Conservation (phyloP, 2,113 vertebrate species). For the Rattus norvegicus region DNA sequence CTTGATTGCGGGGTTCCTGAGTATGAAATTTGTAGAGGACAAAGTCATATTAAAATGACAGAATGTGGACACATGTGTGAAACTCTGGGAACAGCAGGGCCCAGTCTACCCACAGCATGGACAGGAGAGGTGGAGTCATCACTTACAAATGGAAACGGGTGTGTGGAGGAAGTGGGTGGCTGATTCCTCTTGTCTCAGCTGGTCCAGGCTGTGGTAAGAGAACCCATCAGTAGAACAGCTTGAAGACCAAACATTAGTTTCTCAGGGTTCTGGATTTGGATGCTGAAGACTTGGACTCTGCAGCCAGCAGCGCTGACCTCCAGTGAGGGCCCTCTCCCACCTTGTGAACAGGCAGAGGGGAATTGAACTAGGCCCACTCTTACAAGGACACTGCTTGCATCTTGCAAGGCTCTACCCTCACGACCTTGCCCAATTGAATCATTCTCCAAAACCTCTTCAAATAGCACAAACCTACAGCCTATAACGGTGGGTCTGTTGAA, state of each 20-base stretch:
- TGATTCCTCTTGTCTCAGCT: neutral
- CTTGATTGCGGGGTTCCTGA: neutral
- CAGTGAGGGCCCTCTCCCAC: neutral
- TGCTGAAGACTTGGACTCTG: too few species aligned
- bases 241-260: neutral
- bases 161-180: neutral
- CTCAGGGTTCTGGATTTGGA: neutral
- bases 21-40: neutral
- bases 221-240: accelerated
- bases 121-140: neutral
- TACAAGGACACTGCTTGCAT: too few species aligned
- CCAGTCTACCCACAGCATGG: too few species aligned
- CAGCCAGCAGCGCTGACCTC: neutral
- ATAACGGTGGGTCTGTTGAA: neutral
- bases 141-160: accelerated
- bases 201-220: too few species aligned
- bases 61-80: too few species aligned
- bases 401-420: neutral
- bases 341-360: neutral
- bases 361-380: neutral
- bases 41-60: neutral
- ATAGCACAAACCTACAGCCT: neutral
- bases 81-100: neutral
- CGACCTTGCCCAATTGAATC: neutral
- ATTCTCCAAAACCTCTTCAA: too few species aligned